Evolutionary conservation across 2,797 vertebrate species (phyloP), one percentile per base, ranked within the genome.

Genomic region (Bufotes viridis): DNA sequence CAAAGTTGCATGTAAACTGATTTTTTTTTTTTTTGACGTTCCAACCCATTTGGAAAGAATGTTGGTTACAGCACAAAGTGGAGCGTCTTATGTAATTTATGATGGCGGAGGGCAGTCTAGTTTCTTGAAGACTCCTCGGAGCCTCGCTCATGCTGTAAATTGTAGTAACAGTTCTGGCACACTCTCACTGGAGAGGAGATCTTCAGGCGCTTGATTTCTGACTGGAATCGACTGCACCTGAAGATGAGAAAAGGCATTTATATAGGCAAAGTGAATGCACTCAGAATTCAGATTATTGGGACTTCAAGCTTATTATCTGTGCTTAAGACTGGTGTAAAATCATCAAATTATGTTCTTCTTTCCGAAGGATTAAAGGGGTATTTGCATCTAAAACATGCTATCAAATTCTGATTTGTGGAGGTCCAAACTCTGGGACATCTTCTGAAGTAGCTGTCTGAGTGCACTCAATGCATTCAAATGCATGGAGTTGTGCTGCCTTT

Each of bases 141-240:
- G 24, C 95, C 94, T n/a, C 96, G 95, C 92, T 99, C 98, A 0
- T 99, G 98, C 90, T 99, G 98, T 80, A 99, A 95, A 94, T 98
- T 99, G 93, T 97, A 98, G 91, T 97, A 98, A 95, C 98, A 99
- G 96, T 98, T 99, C 95, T 99, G 98, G 95, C 98, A 99, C 81
- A 99, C 98, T 4, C 98, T 96, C 87, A 99, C 98, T 0, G 98
- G 98, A 0, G 98, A 99, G 0, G 98, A 99, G 90, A 99, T 99
- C 95, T 99, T 99, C 93, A 99, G 95, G 15, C 98, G 94, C 61
- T 97, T 98, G 93, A 99, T 99, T 96, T 99, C 98, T 0, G 98
- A 99, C 63, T 99, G 98, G 95, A 99, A 99, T 53, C 98, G 96
- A 87, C 98, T 99, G 95, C 98, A 99, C 93, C 98, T 99, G 93